Evolutionary conservation across 2,797 vertebrate genomes (phyloP).

Genomic region (Lophura swinhoii): DNA sequence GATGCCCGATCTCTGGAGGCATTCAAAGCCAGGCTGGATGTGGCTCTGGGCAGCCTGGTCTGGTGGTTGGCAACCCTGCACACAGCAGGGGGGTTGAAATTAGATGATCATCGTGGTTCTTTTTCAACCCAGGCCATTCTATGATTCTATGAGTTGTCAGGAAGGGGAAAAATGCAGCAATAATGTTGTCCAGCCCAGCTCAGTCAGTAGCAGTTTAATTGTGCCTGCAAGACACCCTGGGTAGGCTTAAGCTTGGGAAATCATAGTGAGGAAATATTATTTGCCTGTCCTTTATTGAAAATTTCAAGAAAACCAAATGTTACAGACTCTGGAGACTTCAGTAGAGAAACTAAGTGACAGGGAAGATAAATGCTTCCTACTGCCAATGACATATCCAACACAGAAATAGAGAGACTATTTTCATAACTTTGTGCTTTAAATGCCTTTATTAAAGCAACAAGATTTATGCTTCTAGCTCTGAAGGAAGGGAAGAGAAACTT

Average conservation of each 20-base stretch:
- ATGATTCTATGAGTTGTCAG: slow-evolving; percentile 67
- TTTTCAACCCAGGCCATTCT: too few relatives aligned
- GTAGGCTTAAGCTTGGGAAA: slow-evolving; percentile 43
- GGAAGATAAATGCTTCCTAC: slow-evolving; percentile 89
- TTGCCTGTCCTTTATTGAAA: slow-evolving; percentile 78
- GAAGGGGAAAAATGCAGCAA: slow-evolving; percentile 79
- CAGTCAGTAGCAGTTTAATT: slow-evolving; percentile 52
- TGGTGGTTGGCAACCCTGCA: too few relatives aligned
- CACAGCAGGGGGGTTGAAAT: too few relatives aligned
- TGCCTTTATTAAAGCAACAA: slow-evolving; percentile 78
- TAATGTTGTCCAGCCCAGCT: slow-evolving; percentile 67
- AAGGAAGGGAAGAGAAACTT: slow-evolving; percentile 52
- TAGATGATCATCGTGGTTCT: too few relatives aligned
- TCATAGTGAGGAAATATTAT: slow-evolving; percentile 63
- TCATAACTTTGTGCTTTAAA: slow-evolving; percentile 86
- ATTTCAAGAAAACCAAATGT: slow-evolving; percentile 76
- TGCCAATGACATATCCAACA: slow-evolving; percentile 79
- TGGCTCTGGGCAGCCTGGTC: too few relatives aligned
- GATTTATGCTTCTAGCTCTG: slow-evolving; percentile 74
- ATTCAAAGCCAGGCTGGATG: too few relatives aligned
- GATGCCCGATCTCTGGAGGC: too few relatives aligned
- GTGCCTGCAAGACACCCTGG: slow-evolving; percentile 64
- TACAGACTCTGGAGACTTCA: slow-evolving; percentile 61
- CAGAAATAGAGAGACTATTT: slow-evolving; percentile 83
- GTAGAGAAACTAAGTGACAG: slow-evolving; percentile 75